phyloP scores from a whole-genome alignment of 2,888 invertebrate genomes.

The Crioceris asparagi region DNA sequence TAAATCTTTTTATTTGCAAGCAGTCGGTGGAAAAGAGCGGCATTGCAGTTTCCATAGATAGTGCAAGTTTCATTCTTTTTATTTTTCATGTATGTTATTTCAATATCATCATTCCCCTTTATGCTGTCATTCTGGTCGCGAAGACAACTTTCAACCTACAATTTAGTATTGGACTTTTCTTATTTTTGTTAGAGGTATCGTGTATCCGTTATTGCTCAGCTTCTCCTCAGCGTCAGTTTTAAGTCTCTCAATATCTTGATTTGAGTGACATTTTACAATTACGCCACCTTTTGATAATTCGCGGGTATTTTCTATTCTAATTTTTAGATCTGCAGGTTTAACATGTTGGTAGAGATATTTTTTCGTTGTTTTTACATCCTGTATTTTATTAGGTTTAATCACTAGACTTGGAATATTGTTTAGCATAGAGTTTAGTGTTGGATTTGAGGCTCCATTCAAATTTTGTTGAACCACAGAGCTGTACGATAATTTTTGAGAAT shows the following conservation, averaged over 20 bases:
- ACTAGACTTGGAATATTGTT: not conserved
- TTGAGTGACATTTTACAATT: constrained; percentile 3
- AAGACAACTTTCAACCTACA: constrained; percentile 2
- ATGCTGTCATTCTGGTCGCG: constrained; percentile 3
- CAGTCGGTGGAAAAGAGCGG: not conserved
- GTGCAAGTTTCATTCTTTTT: constrained; percentile 3
- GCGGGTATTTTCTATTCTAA: constrained; percentile 2
- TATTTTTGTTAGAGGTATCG: not conserved
- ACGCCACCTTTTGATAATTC: constrained; percentile 4
- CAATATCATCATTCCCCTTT: constrained; percentile 1
- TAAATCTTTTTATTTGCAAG: not conserved
- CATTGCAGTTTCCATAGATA: constrained; percentile 3
- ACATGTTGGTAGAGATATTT: constrained; percentile 2
- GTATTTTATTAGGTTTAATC: not conserved
- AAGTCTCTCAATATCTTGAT: constrained; percentile 4
- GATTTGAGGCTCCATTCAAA: not conserved
- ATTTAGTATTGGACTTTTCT: not conserved
- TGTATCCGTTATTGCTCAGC: not conserved
- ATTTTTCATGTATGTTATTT: constrained; percentile 4
- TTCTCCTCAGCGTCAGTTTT: constrained; percentile 2
- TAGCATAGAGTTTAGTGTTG: not conserved
- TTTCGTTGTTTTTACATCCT: constrained; percentile 3
- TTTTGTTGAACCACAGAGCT: not conserved
- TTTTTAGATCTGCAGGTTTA: constrained; percentile 5
- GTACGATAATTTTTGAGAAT: not conserved